These are phyloP conservation scores for Nannoperca australis DNA, from an alignment of 2,797 vertebrate species.

Conservation along the genomic window DNA sequence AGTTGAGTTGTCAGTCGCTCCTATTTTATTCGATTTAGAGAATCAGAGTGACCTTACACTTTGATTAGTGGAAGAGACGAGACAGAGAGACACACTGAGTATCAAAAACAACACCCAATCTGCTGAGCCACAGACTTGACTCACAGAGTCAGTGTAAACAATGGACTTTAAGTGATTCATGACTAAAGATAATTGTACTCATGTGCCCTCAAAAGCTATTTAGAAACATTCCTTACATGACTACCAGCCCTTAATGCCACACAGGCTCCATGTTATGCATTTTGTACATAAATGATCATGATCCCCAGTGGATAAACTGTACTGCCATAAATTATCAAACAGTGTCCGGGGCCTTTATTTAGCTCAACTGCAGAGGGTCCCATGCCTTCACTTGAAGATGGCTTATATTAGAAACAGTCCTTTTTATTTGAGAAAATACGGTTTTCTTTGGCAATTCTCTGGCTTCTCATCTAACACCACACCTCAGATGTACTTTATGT, in stretches of 20 bases:
- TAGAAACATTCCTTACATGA: constrained; percentile 56
- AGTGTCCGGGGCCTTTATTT: too few species aligned
- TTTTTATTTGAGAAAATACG: too few species aligned
- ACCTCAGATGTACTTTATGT: too few species aligned
- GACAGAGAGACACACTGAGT: background rate
- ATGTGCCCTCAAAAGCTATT: constrained; percentile 52
- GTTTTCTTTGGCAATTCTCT: too few species aligned
- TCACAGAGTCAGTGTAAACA: constrained; percentile 39
- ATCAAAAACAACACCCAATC: background rate
- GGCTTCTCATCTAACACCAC: too few species aligned
- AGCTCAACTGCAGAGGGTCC: too few species aligned
- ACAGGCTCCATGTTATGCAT: constrained; percentile 16
- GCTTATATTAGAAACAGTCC: too few species aligned
- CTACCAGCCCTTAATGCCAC: constrained; percentile 40
- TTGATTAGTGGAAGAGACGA: constrained; percentile 4
- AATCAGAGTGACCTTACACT: background rate
- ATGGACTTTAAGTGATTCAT: constrained; percentile 47
- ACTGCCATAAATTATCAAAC: too few species aligned
- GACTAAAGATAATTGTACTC: constrained; percentile 45
- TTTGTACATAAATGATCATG: too few species aligned
- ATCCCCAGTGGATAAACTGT: too few species aligned
- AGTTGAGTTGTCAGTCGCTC: background rate
- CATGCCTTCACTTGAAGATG: too few species aligned
- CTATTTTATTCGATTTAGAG: constrained; percentile 4
- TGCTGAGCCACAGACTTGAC: constrained; percentile 9